Base-by-base conservation (phyloP, 2,797 vertebrate genomes). In the Poecile montanus region DNA sequence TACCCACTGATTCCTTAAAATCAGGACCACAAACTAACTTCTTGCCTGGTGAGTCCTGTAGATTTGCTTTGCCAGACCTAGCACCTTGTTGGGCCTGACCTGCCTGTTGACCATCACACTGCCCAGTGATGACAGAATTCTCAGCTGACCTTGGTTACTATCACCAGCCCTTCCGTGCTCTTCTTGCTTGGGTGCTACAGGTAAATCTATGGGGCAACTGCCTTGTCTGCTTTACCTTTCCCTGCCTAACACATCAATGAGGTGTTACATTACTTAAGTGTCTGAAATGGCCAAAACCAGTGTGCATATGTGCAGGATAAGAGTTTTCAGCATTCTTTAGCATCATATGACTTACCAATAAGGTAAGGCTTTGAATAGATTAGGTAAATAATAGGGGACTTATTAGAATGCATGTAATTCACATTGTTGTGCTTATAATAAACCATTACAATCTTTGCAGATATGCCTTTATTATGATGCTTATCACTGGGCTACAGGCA, bases 61-160 rank as follows among this genome's bases (percentile, higher is more conserved):
- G 23, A 34, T 25, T 29, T 14, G 17, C 18, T 57, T 30, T 54
- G 2, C 29, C 29, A 50, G 22, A 22, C 22, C 23, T 40, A 36
- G 15, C 0, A 2, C 4, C 4, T 54, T 42, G 10, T 26, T 80
- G 8, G 9, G 10, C 6, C 23, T 62, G 38, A 71, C 9, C 21
- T 51, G 7, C 6, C 11, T 73, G 26, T 66, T 54, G 19, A 61
- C 11, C 13, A 45, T 29, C 16, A 30, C 32, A 44, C 26, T 29
- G 5, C 11, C 25, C 51, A 23, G 12, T 9, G 23, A 65, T 23
- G 16, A 23, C 3, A 8, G 18, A 23, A 54, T 36, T 68, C 17
- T 60, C 23, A 45, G 26, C 3, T 2, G 7, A 16, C 22, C 14
- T 22, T 4, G 2, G 13, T 61, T 66, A 45, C 60, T 27, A 58